phyloP scores from a whole-genome alignment of 1,140 invertebrate species.

The Leptopilina clavipes region DNA sequence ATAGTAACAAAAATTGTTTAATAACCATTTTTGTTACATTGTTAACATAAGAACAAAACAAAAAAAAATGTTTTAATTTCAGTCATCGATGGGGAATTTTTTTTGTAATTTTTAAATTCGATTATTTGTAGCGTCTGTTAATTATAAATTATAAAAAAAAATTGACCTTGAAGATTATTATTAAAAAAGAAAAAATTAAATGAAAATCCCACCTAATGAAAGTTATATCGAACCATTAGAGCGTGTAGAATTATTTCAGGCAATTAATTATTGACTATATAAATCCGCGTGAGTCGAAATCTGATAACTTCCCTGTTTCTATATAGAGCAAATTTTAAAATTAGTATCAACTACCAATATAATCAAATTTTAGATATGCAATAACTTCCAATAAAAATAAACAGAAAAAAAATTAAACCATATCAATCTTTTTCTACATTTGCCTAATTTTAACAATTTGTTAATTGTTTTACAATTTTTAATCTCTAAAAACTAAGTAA shows the following conservation, averaged over 20 bases:
- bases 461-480: too few species aligned
- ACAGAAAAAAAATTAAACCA: too few species aligned
- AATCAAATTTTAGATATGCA: background rate
- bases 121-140: background rate
- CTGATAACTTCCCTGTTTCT: slow-evolving; percentile 2
- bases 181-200: background rate
- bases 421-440: too few species aligned
- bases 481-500: too few species aligned
- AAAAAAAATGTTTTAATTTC: too few species aligned
- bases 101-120: too few species aligned
- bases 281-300: background rate
- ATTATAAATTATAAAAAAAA: background rate
- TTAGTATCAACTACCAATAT: background rate
- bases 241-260: slow-evolving; percentile 11
- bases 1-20: too few species aligned
- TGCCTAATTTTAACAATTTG: too few species aligned
- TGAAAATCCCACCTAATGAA: background rate
- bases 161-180: background rate
- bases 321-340: background rate
- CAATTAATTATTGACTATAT: background rate
- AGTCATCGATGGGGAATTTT: too few species aligned
- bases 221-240: background rate
- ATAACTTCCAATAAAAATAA: too few species aligned
- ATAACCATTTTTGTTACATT: background rate
- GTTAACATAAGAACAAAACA: too few species aligned